Evolutionary conservation across 2,113 vertebrate genomes (phyloP), one percentile per base, ranked within the genome.

Genomic region (Scomber colias): DNA sequence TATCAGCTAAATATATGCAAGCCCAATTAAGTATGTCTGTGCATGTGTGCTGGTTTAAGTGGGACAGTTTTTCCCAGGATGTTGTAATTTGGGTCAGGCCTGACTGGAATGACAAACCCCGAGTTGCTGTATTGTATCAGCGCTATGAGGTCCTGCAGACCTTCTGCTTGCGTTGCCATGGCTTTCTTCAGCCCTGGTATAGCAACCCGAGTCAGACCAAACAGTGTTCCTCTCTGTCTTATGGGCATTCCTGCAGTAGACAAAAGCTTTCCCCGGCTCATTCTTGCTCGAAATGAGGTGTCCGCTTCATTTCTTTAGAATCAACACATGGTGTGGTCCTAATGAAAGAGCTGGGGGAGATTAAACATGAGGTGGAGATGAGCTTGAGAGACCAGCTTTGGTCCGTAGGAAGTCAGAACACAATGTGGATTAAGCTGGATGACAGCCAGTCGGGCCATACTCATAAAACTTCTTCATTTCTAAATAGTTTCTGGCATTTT

Each of bases 41-140:
- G 70, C 79, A 48, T 75, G 81, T 44, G 50, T 61, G 66, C 79
- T 44, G 74, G 69, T 71, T 82, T 78, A 90, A 83, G 84, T 79
- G 79, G 54, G 79, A 59, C 76, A 84, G 64, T 84, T 89, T 92
- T 89, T 86, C 87, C 75, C 89, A 91, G 88, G 87, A 90, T 85
- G 88, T 87, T 64, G 88, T 90, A 87, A 95, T 93, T 93, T 95
- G 93, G 92, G 92, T 92, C 92, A 93, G 90, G 89, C 91, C 92
- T 94, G 94, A 95, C 94, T 92, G 84, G 94, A 95, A 94, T 95
- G 89, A 92, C 87, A 95, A 95, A 90, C 86, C 87, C 62, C 27
- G 71, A 63, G 77, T 65, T 61, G 75, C 53, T 8, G 87, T 83
- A 88, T 91, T 92, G 90, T 92, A 77, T 81, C 73, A 40, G 79